Conservation (phyloP, 1,140 invertebrate species). For the Acromyrmex echinatior region DNA sequence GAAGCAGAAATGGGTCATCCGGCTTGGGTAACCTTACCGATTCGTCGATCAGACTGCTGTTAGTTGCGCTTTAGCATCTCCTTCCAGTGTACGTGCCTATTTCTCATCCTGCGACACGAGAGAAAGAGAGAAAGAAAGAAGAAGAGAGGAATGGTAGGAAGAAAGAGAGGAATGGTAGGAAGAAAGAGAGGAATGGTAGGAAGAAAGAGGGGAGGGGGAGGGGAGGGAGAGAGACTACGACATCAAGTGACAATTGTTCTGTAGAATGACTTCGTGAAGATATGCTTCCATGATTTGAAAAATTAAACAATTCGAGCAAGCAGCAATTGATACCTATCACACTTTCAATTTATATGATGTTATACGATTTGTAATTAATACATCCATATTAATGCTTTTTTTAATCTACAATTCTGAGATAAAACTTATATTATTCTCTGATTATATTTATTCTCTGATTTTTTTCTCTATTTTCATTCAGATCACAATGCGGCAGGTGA, state of each 20-base stretch:
- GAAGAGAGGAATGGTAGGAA: neutral
- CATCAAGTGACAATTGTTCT: conserved; percentile 12
- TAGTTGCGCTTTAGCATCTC: conserved; percentile 33
- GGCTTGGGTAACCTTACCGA: conserved; percentile 65
- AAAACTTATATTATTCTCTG: neutral
- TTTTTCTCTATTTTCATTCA: conserved; percentile 14
- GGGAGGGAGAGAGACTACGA: neutral
- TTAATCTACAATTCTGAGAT: neutral
- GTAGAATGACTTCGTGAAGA: neutral
- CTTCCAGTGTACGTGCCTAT: conserved; percentile 42
- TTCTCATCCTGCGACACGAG: conserved; percentile 39
- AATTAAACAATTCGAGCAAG: neutral
- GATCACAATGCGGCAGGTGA: neutral
- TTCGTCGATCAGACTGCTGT: conserved; percentile 37
- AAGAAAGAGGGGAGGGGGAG: too few relatives aligned
- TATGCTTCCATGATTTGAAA: neutral
- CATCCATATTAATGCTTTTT: neutral
- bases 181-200: neutral
- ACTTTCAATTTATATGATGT: neutral
- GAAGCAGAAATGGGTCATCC: conserved; percentile 45
- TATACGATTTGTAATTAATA: neutral
- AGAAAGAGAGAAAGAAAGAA: neutral
- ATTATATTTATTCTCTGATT: neutral
- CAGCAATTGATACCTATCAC: neutral
- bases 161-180: too few relatives aligned